These are phyloP conservation scores for Diarsia dahlii DNA, from an alignment of 2,888 invertebrate species.

Conservation along the genomic window DNA sequence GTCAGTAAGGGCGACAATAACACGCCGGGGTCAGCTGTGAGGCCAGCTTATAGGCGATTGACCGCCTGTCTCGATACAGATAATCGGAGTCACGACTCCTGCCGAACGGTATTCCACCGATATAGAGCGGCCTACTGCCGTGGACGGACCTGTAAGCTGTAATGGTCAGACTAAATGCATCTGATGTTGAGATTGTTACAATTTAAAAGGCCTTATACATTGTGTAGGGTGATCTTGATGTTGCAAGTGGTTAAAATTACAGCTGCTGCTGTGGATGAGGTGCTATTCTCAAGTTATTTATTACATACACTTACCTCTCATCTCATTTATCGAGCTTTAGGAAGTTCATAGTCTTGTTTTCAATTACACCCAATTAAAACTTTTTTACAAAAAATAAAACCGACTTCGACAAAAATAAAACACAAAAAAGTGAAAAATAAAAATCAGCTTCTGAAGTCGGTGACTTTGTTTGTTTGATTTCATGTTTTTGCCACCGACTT, in stretches of 20 bases:
- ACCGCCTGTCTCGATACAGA: constrained; percentile 75
- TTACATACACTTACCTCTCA: no score
- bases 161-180: constrained; percentile 22
- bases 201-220: constrained; percentile 22
- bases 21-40: constrained; percentile 63
- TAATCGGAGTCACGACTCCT: constrained; percentile 76
- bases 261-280: background rate
- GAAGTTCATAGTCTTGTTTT: no score
- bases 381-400: no score
- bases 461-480: no score
- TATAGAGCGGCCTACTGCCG: constrained; percentile 35
- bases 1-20: constrained; percentile 65
- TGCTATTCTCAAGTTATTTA: background rate
- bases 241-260: background rate
- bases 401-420: no score
- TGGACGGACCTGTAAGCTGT: constrained; percentile 18
- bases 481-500: no score
- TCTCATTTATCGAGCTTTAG: no score
- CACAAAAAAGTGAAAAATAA: no score
- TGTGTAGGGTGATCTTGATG: constrained; percentile 10
- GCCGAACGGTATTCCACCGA: constrained; percentile 65
- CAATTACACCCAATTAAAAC: no score
- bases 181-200: constrained; percentile 32
- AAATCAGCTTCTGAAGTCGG: no score
- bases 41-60: constrained; percentile 73